Evolutionary conservation across 2,888 invertebrate genomes (phyloP).

Genomic region (Pammene aurita): DNA sequence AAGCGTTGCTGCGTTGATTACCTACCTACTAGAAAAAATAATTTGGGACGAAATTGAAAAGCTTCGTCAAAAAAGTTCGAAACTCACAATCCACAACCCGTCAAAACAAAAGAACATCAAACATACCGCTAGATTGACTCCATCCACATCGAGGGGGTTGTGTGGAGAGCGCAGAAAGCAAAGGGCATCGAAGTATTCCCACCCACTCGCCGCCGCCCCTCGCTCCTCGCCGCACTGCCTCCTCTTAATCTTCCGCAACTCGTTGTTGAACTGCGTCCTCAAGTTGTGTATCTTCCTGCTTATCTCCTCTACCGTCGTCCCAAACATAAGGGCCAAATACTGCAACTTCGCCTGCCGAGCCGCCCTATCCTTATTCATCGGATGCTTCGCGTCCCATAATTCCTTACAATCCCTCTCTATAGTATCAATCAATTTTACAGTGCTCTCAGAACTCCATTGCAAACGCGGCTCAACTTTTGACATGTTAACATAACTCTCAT

Average conservation of each 20-base stretch:
- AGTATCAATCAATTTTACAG: constrained; percentile 65
- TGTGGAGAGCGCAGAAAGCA: constrained; percentile 64
- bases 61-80: too few relatives aligned
- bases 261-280: constrained; percentile 73
- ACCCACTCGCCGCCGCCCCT: constrained; percentile 59
- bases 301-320: constrained; percentile 70
- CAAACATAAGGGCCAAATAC: constrained; percentile 66
- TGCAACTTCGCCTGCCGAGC: constrained; percentile 64
- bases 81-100: too few relatives aligned
- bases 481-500: constrained; percentile 50
- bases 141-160: constrained; percentile 65
- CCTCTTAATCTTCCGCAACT: constrained; percentile 72
- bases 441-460: constrained; percentile 69
- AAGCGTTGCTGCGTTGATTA: too few relatives aligned
- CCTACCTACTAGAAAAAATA: too few relatives aligned
- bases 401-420: constrained; percentile 71
- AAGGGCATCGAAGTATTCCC: constrained; percentile 77
- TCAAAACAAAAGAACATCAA: constrained; percentile 22
- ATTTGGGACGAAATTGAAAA: too few relatives aligned
- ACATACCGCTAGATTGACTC: constrained; percentile 72
- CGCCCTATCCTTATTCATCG: constrained; percentile 60
- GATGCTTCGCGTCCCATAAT: constrained; percentile 70
- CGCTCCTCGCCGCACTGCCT: constrained; percentile 52
- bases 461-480: constrained; percentile 51
- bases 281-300: constrained; percentile 74